Evolutionary conservation across 92 coral and sea anemone species (phyloP).

Genomic region (Muricea muricata): DNA sequence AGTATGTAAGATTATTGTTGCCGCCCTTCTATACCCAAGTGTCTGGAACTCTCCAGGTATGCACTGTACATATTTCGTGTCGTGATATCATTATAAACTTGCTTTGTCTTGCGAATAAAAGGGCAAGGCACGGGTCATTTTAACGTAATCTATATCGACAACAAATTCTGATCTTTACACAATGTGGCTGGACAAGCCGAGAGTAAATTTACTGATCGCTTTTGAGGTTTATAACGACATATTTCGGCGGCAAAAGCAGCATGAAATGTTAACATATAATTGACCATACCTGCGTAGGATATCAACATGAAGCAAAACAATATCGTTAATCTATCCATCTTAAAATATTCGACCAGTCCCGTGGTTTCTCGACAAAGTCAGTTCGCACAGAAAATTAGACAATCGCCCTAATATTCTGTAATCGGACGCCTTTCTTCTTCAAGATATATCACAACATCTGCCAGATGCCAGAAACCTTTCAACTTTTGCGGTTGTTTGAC

Average conservation of each 20-base stretch:
- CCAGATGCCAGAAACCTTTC: background rate
- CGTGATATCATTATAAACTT: background rate
- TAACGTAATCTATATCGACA: background rate
- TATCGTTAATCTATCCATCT: constrained; percentile 7
- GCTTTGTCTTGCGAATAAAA: constrained; percentile 8
- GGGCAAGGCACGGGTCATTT: background rate
- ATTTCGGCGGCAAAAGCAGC: constrained; percentile 4
- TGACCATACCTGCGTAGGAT: constrained; percentile 35
- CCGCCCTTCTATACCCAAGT: constrained; percentile 11
- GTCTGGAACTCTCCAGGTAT: constrained; percentile 24
- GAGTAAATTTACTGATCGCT: background rate
- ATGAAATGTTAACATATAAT: background rate
- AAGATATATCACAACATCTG: constrained; percentile 10
- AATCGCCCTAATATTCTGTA: constrained; percentile 21
- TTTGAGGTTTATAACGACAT: constrained; percentile 6
- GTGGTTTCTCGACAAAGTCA: background rate
- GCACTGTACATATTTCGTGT: constrained; percentile 1
- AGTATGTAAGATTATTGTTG: constrained; percentile 1
- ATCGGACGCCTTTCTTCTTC: background rate
- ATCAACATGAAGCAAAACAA: background rate
- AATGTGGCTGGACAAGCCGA: background rate
- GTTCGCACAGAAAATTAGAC: constrained; percentile 1
- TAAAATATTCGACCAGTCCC: background rate
- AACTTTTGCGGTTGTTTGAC: background rate
- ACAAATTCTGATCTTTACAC: background rate